Percentiles rank a stretch among this genome's conserved stretches.
phyloP scores from a whole-genome alignment of 1,140 invertebrate species.

The Atta texana region DNA sequence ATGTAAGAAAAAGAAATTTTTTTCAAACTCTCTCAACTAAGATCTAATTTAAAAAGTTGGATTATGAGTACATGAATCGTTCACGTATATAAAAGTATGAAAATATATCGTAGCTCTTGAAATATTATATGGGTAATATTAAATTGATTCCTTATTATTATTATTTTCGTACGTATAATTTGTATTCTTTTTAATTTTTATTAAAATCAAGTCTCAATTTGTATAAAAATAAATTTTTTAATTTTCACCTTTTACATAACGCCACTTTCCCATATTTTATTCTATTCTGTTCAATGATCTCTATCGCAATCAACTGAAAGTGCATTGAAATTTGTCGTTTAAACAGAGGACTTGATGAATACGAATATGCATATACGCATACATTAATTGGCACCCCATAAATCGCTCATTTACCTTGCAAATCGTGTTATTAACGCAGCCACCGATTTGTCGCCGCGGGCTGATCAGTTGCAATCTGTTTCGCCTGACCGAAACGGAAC shows the following conservation, averaged over 20 bases:
- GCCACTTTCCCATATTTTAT: not conserved
- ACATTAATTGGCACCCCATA: conserved; percentile 64
- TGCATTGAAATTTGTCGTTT: conserved; percentile 15
- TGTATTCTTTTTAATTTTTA: not conserved
- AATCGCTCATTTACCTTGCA: conserved; percentile 59
- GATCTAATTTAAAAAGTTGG: conserved; percentile 39
- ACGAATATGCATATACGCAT: conserved; percentile 32
- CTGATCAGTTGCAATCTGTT: conserved; percentile 40
- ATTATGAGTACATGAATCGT: not conserved
- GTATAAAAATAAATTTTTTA: not conserved
- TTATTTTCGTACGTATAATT: not conserved
- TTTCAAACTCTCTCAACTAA: not conserved
- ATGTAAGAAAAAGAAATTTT: not conserved
- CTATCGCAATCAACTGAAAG: not conserved
- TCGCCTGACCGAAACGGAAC: not conserved
- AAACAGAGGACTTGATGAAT: conserved; percentile 39
- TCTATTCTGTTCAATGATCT: not conserved
- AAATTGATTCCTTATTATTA: conserved; percentile 12
- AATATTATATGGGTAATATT: not conserved
- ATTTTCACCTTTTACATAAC: not conserved
- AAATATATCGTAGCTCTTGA: not conserved
- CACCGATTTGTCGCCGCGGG: conserved; percentile 49
- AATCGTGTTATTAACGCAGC: conserved; percentile 55
- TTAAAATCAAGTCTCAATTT: not conserved
- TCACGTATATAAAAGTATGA: not conserved